Base-by-base conservation (phyloP, 2,888 invertebrate species). In the Chorisops tibialis region DNA sequence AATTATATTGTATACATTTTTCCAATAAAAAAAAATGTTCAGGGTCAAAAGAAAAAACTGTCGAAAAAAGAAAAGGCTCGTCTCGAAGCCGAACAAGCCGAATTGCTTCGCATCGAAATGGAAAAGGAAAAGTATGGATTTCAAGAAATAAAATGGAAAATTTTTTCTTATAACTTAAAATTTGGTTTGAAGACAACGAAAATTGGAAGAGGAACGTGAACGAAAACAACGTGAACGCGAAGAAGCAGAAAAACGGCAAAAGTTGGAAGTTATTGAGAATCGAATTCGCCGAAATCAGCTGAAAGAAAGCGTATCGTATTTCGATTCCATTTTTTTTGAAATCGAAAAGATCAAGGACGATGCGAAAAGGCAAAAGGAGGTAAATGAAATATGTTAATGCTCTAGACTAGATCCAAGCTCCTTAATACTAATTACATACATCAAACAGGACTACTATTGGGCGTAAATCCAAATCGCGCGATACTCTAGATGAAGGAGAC, bases 31-130 rank as follows among this genome's bases (percentile, higher is more conserved):
- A n/a, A n/a, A n/a, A n/a, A n/a, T n/a, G n/a, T n/a, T n/a, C 19
- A 77, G 77, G 74, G 76, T 11, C 73, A 74, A 4, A 79, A 79
- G 66, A 79, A 80, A 70, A 80, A 80, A 67, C 69, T 80, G 4
- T 74, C 78, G 2, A 80, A 80, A 68, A 79, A 79, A 67, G 79
- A 79, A 62, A 77, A 75, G 69, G 76, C 75, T 0, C 73, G 75
- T 5, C 65, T 79, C 4, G 79, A 79, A 68, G 77, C 76, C 19
- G 79, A 79, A 66, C 76, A 75, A 64, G 77, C 76, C 6, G 80
- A 80, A 65, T 63, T 79, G 51, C 64, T 77, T 24, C 74, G 79
- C 58, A 74, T 78, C 48, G 79, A 79, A 72, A 73, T 75, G 75
- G 79, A 79, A 67, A 75, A 73, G 61, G 79, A 79, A 64, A 76